phyloP scores from a whole-genome alignment of 2,113 vertebrate species.

The Athene cunicularia region DNA sequence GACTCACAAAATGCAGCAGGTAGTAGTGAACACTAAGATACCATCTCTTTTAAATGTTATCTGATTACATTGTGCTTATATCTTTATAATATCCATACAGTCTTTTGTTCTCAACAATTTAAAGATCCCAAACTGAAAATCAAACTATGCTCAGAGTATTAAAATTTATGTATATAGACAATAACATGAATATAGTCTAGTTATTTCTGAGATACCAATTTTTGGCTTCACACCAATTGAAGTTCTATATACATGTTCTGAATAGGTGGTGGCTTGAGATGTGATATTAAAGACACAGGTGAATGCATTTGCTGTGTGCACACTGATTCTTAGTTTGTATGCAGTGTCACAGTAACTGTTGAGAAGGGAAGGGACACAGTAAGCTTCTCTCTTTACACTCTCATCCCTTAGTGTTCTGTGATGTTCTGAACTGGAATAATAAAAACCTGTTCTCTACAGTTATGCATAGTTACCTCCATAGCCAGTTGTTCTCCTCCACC shows the following conservation, averaged over 20 bases:
- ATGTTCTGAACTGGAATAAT: neutral
- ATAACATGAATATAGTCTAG: neutral
- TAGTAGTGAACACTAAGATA: neutral
- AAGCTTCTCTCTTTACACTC: neutral
- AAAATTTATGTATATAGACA: neutral
- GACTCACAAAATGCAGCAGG: neutral
- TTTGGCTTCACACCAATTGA: neutral
- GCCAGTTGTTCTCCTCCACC: slow-evolving; percentile 87
- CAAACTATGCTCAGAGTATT: neutral
- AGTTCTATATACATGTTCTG: neutral
- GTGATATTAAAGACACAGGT: neutral
- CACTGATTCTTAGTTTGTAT: neutral
- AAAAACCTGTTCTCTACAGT: neutral
- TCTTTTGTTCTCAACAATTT: neutral
- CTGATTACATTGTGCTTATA: neutral
- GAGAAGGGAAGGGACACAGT: neutral
- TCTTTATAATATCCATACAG: neutral
- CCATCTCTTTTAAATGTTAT: neutral
- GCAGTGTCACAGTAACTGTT: neutral
- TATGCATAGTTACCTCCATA: slow-evolving; percentile 76
- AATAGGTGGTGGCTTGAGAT: neutral
- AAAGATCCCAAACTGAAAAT: neutral
- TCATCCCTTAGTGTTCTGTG: neutral
- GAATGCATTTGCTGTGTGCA: neutral
- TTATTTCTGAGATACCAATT: neutral